These are phyloP conservation scores for Blera fallax DNA, from an alignment of 2,888 invertebrate genomes.

Conservation along the genomic window DNA sequence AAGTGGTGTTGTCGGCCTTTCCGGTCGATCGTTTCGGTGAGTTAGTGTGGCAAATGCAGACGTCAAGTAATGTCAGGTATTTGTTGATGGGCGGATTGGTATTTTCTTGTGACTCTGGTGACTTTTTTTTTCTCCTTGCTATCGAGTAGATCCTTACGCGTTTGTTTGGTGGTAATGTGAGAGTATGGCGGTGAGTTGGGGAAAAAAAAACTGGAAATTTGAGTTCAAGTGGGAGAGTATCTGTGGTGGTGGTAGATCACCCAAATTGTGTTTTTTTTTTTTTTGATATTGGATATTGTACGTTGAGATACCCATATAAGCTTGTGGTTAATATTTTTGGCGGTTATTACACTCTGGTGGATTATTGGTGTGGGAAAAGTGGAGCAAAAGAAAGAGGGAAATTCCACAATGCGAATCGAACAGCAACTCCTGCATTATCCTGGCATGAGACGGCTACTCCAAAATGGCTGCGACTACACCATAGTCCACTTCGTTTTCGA, in stretches of 20 bases:
- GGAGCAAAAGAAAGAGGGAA: neutral
- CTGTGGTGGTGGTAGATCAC: slow-evolving; percentile 50
- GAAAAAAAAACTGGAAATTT: slow-evolving; percentile 53
- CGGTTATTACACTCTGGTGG: slow-evolving; percentile 20
- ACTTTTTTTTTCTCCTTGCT: neutral
- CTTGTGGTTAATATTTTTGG: slow-evolving; percentile 49
- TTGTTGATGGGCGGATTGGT: slow-evolving; percentile 71
- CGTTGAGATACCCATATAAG: neutral
- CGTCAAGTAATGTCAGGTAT: slow-evolving; percentile 71
- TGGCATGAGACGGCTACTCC: too few species aligned
- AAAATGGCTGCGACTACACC: too few species aligned
- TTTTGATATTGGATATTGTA: slow-evolving; percentile 53
- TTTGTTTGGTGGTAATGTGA: slow-evolving; percentile 44
- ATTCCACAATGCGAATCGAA: neutral
- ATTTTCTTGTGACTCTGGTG: slow-evolving; percentile 53
- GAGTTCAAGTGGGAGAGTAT: slow-evolving; percentile 14
- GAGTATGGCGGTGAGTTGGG: slow-evolving; percentile 12
- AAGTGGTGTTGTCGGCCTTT: slow-evolving; percentile 55
- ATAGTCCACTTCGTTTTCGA: too few species aligned
- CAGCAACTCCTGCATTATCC: too few species aligned
- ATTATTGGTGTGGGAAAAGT: slow-evolving; percentile 40
- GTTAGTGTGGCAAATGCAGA: slow-evolving; percentile 72
- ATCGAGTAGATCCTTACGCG: slow-evolving; percentile 30
- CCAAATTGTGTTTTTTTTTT: slow-evolving; percentile 41
- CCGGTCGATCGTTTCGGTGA: slow-evolving; percentile 53